Evolutionary conservation across 2,888 invertebrate genomes (phyloP).

Genomic region (Heliothis peltigera): DNA sequence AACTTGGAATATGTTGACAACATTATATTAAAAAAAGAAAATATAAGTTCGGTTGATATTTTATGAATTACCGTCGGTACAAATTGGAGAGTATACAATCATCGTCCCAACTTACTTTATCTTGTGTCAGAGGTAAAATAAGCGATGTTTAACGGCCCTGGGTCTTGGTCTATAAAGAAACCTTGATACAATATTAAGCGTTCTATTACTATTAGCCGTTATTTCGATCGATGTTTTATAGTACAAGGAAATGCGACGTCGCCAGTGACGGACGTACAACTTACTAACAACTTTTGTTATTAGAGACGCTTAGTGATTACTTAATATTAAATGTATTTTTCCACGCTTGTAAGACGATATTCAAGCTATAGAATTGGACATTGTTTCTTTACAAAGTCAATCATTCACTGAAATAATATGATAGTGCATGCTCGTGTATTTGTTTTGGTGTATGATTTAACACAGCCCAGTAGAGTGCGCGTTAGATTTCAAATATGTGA

Average conservation of each 20-base stretch:
- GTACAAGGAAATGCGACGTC: constrained; percentile 11
- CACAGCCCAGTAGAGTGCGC: neutral
- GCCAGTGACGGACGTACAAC: neutral
- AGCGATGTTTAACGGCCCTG: no score
- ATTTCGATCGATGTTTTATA: constrained; percentile 16
- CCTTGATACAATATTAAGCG: neutral
- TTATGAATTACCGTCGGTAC: no score
- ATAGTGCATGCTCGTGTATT: constrained; percentile 14
- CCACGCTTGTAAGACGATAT: no score
- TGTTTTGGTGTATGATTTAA: neutral
- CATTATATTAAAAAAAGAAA: no score
- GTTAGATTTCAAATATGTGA: constrained; percentile 11
- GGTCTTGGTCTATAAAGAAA: no score
- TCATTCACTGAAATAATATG: neutral
- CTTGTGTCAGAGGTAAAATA: no score
- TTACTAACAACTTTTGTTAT: neutral
- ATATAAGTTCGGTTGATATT: no score
- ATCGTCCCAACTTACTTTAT: no score
- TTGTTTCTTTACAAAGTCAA: neutral
- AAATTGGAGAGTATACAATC: no score
- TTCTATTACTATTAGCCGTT: neutral
- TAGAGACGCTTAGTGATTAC: neutral
- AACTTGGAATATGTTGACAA: no score
- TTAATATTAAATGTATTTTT: neutral
- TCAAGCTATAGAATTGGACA: neutral